Conservation (phyloP, 2,888 invertebrate species). For the Frankliniella intonsa region DNA sequence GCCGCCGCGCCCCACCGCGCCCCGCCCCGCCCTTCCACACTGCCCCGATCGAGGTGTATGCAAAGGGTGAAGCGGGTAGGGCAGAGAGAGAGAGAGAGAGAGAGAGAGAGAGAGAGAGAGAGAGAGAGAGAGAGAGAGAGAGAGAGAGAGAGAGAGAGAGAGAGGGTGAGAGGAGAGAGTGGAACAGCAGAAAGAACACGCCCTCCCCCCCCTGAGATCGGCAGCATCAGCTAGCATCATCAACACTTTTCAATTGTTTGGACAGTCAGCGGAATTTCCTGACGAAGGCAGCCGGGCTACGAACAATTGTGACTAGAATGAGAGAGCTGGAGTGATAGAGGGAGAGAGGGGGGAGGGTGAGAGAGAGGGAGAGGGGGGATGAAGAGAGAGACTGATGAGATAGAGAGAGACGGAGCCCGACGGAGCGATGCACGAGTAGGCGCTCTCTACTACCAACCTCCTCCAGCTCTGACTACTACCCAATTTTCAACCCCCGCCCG, state of each 20-base stretch:
- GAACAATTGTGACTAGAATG: conserved; percentile 15
- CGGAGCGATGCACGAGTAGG: too few species aligned
- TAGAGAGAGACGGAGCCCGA: too few species aligned
- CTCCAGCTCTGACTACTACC: too few species aligned
- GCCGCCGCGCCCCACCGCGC: too few species aligned
- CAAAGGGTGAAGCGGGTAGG: not conserved
- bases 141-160: not conserved
- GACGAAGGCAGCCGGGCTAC: not conserved
- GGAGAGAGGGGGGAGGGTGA: too few species aligned
- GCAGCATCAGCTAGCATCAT: conserved; percentile 22
- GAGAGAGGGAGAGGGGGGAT: too few species aligned
- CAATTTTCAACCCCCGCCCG: too few species aligned
- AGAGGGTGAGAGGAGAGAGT: not conserved
- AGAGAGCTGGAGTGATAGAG: not conserved
- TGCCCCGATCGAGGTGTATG: not conserved
- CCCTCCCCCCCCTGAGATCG: not conserved
- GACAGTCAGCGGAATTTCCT: conserved; percentile 21
- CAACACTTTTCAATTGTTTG: conserved; percentile 27
- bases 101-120: not conserved
- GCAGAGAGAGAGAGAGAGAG: not conserved
- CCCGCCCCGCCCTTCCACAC: too few species aligned
- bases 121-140: not conserved
- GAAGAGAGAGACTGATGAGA: too few species aligned
- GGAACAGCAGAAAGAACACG: not conserved
- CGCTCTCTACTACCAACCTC: too few species aligned